Base-by-base conservation (phyloP, 1,140 invertebrate species). In the Archivesica marissinica region DNA sequence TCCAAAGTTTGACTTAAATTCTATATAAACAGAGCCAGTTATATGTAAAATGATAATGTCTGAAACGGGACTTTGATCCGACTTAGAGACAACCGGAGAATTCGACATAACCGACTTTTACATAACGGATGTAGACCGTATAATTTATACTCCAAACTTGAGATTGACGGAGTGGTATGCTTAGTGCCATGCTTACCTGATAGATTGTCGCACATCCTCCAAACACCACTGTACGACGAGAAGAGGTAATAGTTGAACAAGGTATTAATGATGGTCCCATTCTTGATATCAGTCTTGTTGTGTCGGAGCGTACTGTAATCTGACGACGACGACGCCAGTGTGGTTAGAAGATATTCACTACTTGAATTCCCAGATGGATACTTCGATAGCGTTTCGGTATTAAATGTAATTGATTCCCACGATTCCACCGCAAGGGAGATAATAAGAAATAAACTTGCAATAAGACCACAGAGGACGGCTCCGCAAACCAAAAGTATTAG, bases 101-200 rank as follows among this genome's bases (percentile, higher is more conserved):
- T n/a, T n/a, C n/a, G n/a, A n/a, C n/a, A n/a, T n/a, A n/a, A n/a
- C n/a, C n/a, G n/a, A n/a, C n/a, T n/a, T n/a, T n/a, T n/a, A n/a
- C n/a, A n/a, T n/a, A n/a, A n/a, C n/a, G n/a, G n/a, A n/a, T n/a
- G n/a, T n/a, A n/a, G n/a, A n/a, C n/a, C n/a, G n/a, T n/a, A n/a
- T n/a, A n/a, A n/a, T n/a, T n/a, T n/a, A n/a, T n/a, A n/a, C n/a
- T n/a, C n/a, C n/a, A n/a, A n/a, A n/a, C n/a, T n/a, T n/a, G n/a
- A n/a, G n/a, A n/a, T n/a, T n/a, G n/a, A n/a, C n/a, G n/a, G n/a
- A n/a, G n/a, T n/a, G n/a, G n/a, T n/a, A n/a, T n/a, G n/a, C n/a
- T n/a, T n/a, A n/a, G n/a, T n/a, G n/a, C n/a, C n/a, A n/a, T n/a
- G 23, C 6, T 52, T 85, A 85, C 82, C 82, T 56, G 82, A 77